A percentile compares a stretch with the other conserved stretches of the same genome.
Conservation (phyloP, 2,797 vertebrate species). For the Propithecus deckenii region DNA sequence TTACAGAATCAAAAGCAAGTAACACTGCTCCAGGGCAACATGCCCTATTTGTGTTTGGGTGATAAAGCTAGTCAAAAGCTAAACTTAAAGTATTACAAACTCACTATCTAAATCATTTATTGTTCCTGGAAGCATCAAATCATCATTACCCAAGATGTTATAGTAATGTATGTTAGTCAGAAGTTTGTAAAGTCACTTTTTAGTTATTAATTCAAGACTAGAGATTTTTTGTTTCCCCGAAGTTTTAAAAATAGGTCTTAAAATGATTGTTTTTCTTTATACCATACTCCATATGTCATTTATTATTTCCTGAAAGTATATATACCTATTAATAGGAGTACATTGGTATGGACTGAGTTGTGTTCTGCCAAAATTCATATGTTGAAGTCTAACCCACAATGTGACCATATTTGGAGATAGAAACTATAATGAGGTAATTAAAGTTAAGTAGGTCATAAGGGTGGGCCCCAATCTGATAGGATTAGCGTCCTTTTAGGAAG, state of each 20-base stretch:
- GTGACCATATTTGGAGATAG: neutral
- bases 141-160: neutral
- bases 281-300: neutral
- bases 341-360: neutral
- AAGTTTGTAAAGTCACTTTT: neutral
- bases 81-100: neutral
- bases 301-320: neutral
- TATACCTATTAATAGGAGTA: neutral
- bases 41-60: slow-evolving; percentile 33
- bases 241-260: neutral
- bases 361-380: neutral
- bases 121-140: neutral
- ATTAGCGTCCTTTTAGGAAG: neutral
- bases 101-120: neutral
- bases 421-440: neutral
- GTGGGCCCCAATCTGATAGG: no score
- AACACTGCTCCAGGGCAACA: neutral
- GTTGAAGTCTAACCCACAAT: neutral
- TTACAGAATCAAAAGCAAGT: slow-evolving; percentile 16
- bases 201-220: neutral
- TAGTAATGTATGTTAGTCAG: neutral
- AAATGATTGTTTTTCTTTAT: neutral
- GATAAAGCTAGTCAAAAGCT: slow-evolving; percentile 1
- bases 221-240: neutral
- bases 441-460: neutral